A percentile compares a stretch with the other conserved stretches of the same genome.
phyloP scores from a whole-genome alignment of 2,888 invertebrate species.

The Hesperia comma region DNA sequence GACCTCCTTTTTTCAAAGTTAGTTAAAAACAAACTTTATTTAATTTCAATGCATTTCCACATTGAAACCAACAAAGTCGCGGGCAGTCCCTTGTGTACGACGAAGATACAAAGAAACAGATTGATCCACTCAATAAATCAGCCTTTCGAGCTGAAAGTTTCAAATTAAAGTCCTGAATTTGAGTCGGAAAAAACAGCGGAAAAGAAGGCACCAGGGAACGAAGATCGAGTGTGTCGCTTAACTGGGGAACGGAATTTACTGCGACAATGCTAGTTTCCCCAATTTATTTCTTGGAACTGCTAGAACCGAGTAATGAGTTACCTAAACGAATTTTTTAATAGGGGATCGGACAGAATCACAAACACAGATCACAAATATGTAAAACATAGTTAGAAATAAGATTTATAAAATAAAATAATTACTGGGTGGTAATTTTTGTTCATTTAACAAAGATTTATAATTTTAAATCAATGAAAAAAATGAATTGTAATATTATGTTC shows the following conservation, averaged over 20 bases:
- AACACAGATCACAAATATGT: no score
- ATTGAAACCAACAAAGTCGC: neutral
- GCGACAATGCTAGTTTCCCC: constrained; percentile 24
- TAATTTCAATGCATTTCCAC: no score
- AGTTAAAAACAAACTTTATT: no score
- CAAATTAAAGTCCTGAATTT: constrained; percentile 32
- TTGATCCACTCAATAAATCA: constrained; percentile 23
- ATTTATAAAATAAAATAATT: no score
- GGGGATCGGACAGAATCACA: neutral
- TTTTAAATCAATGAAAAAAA: no score
- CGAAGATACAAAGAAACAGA: constrained; percentile 12
- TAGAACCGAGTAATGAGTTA: neutral
- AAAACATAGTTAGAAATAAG: no score
- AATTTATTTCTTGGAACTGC: constrained; percentile 7
- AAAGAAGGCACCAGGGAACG: constrained; percentile 18
- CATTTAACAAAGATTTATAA: no score
- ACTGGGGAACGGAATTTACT: constrained; percentile 18
- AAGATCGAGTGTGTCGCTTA: constrained; percentile 29
- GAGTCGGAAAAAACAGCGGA: constrained; percentile 23
- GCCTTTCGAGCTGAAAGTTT: constrained; percentile 30
- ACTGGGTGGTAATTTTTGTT: no score
- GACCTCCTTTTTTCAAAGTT: no score
- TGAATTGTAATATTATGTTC: no score
- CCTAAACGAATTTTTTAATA: neutral
- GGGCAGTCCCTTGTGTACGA: neutral